Evolutionary conservation across 2,113 vertebrate genomes (phyloP), one percentile per base, ranked within the genome.

Genomic region (Egretta garzetta): DNA sequence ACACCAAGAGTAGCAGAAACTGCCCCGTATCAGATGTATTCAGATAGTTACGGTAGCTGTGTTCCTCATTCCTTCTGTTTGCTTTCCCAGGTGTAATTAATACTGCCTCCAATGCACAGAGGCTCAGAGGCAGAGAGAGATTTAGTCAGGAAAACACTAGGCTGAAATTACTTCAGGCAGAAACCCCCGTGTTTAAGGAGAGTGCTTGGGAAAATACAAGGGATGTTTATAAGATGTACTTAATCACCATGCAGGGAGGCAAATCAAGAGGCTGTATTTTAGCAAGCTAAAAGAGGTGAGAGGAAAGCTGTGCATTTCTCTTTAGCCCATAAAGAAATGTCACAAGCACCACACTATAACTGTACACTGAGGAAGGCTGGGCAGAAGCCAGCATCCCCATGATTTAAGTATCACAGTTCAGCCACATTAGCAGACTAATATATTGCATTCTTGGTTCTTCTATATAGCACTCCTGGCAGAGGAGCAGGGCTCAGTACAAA

Each of bases 381-480:
- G 56, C 77, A 67, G 83, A 80, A 96, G 60, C 84, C 75, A 90
- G 37, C 20, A 89, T 70, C 53, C 35, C 52, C 64, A 47, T 76
- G 79, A 97, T 97, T 96, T 97, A 96, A 86, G 83, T 86, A 67
- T 55, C 92, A 72, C 47, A 76, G 68, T 93, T 96, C 80, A 86
- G 84, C 53, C 49, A 74, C 63, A 68, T 90, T 89, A 90, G 53
- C 56, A 67, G 60, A 64, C 55, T 92, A 88, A 94, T 91, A 82
- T 81, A 88, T 81, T 88, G 66, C 27, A 63, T 94, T 91, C 86
- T 75, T 84, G 19, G 58, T 94, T 94, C 84, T 60, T 95, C 86
- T 89, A 43, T 73, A 87, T 24, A 35, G 64, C 59, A 70, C 67
- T 93, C 35, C 45, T 72, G 84, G 81, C 84, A 96, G 81, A 80